Base-by-base conservation (phyloP, 53 echinoderm and acorn worm genomes). In the Mesocentrotus franciscanus region DNA sequence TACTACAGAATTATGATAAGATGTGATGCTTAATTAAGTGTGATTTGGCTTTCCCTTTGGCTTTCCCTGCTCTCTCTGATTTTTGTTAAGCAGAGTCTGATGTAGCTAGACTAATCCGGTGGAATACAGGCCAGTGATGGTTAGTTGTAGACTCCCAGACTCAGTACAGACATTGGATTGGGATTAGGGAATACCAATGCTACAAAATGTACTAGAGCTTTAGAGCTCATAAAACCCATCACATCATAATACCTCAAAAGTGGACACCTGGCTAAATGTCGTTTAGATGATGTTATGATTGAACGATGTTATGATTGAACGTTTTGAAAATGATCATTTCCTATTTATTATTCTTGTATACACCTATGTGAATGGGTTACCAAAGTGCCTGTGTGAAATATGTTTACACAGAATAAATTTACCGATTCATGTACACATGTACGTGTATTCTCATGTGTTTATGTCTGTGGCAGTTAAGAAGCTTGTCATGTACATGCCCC, bases 311-410 rank as follows among this genome's bases (percentile, higher is more conserved):
- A 26, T 72, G 3, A 72, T 0, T 9, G 72, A 72, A 27, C 10
- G n/a, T 27, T 72, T n/a, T 27, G 27, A 72, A 17, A 26, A 72
- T 72, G 26, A 18, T 16, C 20, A 64, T n/a, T 78, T 78, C 15
- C 6, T 78, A 78, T 78, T 78, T 78, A 78, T 78, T 78, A 14
- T 34, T 78, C 35, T 33, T 78, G 78, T 78, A 78, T 14, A 78
- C 14, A 78, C 20, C 64, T 15, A 11, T 78, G 78, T 78, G 78
- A 34, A 33, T 78, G 0, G 10, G 35, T 78, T 78, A 34, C 32
- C 78, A 78, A 64, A 78, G 78, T 78, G 78, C 78, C 78, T 78
- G 78, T 33, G 78, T 78, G 78, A 35, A 35, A 78, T 35, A 35
- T 78, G 78, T 32, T 78, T 16, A 35, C 78, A 78, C 78, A 33